Evolutionary conservation across 2,888 invertebrate genomes (phyloP), one percentile per base, ranked within the genome.

Genomic region (Mythimna lalbum): DNA sequence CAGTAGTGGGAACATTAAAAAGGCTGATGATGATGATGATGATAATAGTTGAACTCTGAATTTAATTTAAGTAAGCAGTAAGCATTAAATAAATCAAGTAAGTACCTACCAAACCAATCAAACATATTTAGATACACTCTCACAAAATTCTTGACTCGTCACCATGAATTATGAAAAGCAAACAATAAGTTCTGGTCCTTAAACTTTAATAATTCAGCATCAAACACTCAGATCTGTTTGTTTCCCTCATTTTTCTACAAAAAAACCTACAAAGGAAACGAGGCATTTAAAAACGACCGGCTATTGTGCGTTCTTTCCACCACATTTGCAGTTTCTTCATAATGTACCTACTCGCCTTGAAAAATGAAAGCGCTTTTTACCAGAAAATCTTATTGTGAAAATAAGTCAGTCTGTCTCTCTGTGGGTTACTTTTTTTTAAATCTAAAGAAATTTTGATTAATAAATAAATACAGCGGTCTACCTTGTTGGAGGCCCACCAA

Each of bases 281-380:
- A 63, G 66, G 73, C 80, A 78, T 75, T 80, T 73, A 86, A 87
- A 86, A 84, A 85, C 84, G 81, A 80, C 63, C 78, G 87, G 80
- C 85, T 84, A 88, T 89, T 90, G 87, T 89, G 82, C 80, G 82
- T 86, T 87, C 76, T 81, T 90, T 90, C 89, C 90, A 88, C 84
- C 89, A 90, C 91, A 91, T 92, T 91, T 90, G 90, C 90, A 91
- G 90, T 90, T 89, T 87, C 89, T 86, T 87, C 87, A 85, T 90
- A 92, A 92, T 91, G 90, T 92, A 90, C 87, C 90, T 88, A 91
- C 90, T 90, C 86, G 89, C 81, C 82, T 88, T 91, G 91, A 90
- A 90, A 92, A 91, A 91, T 91, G 90, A 80, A 87, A 86, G 82
- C 85, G 79, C 80, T 90, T 87, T 43, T 86, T 82, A 72, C 76